A percentile compares a stretch with the other conserved stretches of the same genome.
Evolutionary conservation across 2,888 invertebrate species (phyloP).

Genomic region (Brenthis hecate): DNA sequence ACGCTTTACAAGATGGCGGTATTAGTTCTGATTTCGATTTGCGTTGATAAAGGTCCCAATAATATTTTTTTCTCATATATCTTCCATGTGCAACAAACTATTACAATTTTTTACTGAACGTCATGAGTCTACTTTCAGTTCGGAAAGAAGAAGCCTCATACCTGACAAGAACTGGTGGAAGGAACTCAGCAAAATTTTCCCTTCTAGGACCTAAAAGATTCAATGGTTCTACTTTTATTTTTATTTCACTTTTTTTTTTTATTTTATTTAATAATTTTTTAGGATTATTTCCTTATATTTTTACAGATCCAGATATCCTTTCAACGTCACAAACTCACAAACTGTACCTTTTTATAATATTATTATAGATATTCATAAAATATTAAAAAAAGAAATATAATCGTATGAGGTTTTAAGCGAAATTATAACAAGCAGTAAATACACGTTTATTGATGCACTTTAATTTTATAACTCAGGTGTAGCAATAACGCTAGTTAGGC

Average conservation of each 20-base stretch:
- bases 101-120: too few relatives aligned
- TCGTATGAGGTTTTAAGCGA: not conserved
- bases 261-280: conserved; percentile 86
- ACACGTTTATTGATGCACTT: conserved; percentile 27
- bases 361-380: not conserved
- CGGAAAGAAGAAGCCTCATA: too few relatives aligned
- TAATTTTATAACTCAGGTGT: conserved; percentile 32
- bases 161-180: too few relatives aligned
- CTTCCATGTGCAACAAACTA: too few relatives aligned
- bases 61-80: too few relatives aligned
- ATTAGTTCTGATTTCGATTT: too few relatives aligned
- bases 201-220: conserved; percentile 69
- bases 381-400: not conserved
- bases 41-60: too few relatives aligned
- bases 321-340: too few relatives aligned
- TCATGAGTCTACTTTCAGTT: too few relatives aligned
- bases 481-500: conserved; percentile 31
- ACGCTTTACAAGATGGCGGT: too few relatives aligned
- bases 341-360: too few relatives aligned
- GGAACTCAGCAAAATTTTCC: conserved; percentile 22
- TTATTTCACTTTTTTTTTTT: conserved; percentile 81
- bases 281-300: conserved; percentile 87
- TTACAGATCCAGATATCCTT: conserved; percentile 61
- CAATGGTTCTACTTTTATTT: conserved; percentile 79
- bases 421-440: conserved; percentile 16